Evolutionary conservation across 2,113 vertebrate genomes (phyloP).

Genomic region (Cnemophilus loriae): DNA sequence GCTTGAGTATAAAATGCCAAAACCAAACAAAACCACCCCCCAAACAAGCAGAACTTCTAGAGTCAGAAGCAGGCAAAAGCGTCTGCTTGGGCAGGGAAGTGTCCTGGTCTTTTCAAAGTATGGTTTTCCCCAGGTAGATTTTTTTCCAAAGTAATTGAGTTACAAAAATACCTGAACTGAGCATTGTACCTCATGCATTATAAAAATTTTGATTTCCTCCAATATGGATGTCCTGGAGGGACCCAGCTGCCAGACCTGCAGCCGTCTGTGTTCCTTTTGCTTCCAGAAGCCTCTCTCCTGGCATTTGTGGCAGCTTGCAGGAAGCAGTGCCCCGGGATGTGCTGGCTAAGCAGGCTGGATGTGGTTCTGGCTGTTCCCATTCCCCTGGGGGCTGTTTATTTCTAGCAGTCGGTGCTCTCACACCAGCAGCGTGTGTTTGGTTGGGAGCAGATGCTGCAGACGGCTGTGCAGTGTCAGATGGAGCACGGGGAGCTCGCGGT

Average conservation of each 20-base stretch:
- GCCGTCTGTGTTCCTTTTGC: fast-evolving
- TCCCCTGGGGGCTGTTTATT: background rate
- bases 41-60: background rate
- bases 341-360: background rate
- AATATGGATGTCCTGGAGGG: background rate
- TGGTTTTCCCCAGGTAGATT: background rate
- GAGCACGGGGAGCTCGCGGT: background rate
- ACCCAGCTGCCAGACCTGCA: background rate
- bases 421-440: background rate
- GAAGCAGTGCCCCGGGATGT: background rate
- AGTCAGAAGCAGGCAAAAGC: background rate
- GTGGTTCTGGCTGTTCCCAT: fast-evolving
- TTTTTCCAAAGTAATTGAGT: background rate
- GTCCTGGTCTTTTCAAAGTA: background rate
- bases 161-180: background rate
- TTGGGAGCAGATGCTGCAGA: background rate
- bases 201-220: slow-evolving; percentile 2
- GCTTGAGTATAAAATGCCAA: background rate
- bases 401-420: background rate
- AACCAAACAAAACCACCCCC: background rate
- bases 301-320: background rate
- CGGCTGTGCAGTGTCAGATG: background rate
- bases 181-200: background rate
- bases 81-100: background rate
- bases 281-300: background rate